These are phyloP conservation scores for Halichoeres trimaculatus DNA, from an alignment of 2,113 vertebrate species.

Conservation along the genomic window DNA sequence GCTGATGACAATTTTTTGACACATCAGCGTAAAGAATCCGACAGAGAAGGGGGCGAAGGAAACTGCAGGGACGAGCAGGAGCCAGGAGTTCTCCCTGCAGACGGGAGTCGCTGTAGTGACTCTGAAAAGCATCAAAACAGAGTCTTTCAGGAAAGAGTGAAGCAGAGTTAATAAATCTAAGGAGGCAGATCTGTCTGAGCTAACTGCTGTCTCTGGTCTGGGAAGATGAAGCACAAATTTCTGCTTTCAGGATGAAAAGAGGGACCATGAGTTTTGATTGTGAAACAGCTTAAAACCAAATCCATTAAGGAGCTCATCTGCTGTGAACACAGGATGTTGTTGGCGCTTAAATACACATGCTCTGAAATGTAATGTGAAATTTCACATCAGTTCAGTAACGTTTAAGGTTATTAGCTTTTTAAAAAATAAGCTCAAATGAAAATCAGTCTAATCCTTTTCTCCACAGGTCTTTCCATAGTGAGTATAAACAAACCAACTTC, in stretches of 20 bases:
- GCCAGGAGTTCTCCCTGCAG: constrained; percentile 26
- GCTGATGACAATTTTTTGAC: constrained; percentile 53
- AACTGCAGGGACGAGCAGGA: constrained; percentile 30
- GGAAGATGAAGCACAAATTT: constrained; percentile 12
- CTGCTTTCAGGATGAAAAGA: constrained; percentile 20
- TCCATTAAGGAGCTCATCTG: constrained; percentile 21
- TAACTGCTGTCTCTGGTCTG: constrained; percentile 28
- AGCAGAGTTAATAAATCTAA: constrained; percentile 51
- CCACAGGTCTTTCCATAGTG: constrained; percentile 30
- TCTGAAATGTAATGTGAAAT: neutral
- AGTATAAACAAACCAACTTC: constrained; percentile 37
- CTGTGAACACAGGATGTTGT: neutral
- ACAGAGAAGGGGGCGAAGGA: constrained; percentile 31
- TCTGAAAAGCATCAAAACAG: constrained; percentile 26
- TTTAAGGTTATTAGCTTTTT: neutral
- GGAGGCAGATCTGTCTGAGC: constrained; percentile 46
- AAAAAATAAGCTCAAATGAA: constrained; percentile 14
- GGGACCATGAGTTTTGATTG: neutral
- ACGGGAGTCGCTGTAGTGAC: constrained; percentile 27
- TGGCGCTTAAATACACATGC: neutral
- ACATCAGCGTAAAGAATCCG: constrained; percentile 36
- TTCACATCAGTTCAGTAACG: neutral
- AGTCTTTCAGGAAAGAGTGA: constrained; percentile 21
- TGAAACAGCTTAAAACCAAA: constrained; percentile 8
- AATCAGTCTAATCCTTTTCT: constrained; percentile 21